Conservation (phyloP, 37 sponge, comb jelly and placozoan genomes). For the Ephydatia muelleri region DNA sequence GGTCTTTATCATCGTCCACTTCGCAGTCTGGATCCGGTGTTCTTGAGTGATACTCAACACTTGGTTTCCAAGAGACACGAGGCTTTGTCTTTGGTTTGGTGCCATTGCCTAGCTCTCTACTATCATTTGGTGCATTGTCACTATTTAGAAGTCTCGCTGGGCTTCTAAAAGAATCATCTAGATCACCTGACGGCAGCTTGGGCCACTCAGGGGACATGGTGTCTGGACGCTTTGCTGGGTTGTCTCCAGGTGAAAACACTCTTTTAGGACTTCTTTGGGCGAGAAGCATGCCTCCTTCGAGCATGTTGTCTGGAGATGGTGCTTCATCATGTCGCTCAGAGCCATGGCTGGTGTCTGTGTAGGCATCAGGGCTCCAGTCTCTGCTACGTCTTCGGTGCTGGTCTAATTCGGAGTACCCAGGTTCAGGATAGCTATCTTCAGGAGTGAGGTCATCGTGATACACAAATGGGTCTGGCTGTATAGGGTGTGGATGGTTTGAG, state of each 20-base stretch:
- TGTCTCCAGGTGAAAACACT: not conserved
- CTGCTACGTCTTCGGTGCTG: not conserved
- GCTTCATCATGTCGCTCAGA: not conserved
- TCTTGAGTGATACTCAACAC: not conserved
- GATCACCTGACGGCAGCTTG: not conserved
- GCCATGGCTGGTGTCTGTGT: constrained; percentile 16
- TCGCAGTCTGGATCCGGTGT: not conserved
- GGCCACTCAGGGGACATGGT: not conserved
- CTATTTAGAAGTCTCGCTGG: not conserved
- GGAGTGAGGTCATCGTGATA: not conserved
- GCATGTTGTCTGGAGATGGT: not conserved
- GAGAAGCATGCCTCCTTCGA: not conserved
- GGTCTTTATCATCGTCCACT: not conserved
- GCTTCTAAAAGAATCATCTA: not conserved
- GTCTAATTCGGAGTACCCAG: not conserved
- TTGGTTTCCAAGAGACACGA: not conserved
- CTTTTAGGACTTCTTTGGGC: not conserved
- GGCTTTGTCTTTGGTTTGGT: not conserved
- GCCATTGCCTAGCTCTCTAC: not conserved
- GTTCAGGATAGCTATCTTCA: not conserved
- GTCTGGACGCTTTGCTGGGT: too few relatives aligned
- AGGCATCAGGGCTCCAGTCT: not conserved
- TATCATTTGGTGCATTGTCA: not conserved
- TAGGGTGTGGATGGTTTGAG: not conserved
- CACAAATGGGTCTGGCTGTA: not conserved